Percentiles rank a stretch among this genome's conserved stretches.
Conservation (phyloP, 2,113 vertebrate species). For the Scophthalmus maximus region DNA sequence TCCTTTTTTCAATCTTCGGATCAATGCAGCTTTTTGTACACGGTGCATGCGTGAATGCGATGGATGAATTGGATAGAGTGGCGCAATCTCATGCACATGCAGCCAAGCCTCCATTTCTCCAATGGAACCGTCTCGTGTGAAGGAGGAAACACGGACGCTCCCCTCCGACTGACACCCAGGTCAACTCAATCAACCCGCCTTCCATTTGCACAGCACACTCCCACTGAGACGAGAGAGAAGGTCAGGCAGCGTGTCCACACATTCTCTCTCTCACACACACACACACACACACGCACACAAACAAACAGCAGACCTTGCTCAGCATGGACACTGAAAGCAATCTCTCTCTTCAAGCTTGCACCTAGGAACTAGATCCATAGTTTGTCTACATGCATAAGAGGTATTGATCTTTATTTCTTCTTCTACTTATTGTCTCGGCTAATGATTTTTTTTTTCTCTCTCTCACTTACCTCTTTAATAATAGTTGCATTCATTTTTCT, state of each 20-base stretch:
- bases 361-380: too few relatives aligned
- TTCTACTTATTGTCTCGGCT: too few relatives aligned
- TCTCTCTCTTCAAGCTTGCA: too few relatives aligned
- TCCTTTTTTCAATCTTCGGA: background rate
- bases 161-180: conserved; percentile 49
- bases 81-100: background rate
- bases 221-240: conserved; percentile 49
- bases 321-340: too few relatives aligned
- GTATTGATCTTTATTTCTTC: too few relatives aligned
- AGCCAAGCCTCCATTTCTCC: conserved; percentile 16
- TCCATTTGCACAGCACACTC: conserved; percentile 61
- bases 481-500: too few relatives aligned
- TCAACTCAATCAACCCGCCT: conserved; percentile 68
- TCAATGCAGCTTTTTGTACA: conserved; percentile 1
- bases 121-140: conserved; percentile 11
- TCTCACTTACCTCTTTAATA: too few relatives aligned
- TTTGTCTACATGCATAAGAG: too few relatives aligned
- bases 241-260: conserved; percentile 56
- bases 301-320: too few relatives aligned
- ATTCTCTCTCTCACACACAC: conserved; percentile 2
- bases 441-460: too few relatives aligned
- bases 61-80: background rate
- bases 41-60: background rate
- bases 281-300: background rate
- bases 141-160: conserved; percentile 34